These are phyloP conservation scores for Sinohyriopsis cumingii DNA, from an alignment of 2,888 invertebrate genomes.

Conservation along the genomic window DNA sequence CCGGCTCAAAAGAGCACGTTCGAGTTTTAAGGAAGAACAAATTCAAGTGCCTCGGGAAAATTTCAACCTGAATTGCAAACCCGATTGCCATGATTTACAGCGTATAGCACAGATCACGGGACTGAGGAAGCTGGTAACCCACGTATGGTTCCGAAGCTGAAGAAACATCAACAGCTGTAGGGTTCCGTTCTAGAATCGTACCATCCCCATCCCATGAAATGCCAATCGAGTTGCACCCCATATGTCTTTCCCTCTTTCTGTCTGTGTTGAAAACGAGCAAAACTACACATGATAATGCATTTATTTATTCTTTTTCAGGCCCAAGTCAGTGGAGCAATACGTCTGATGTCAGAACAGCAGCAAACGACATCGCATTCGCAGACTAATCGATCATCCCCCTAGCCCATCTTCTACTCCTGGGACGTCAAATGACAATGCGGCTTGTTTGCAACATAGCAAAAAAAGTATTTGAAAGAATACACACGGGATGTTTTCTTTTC, in stretches of 20 bases:
- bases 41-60: slow-evolving; percentile 93
- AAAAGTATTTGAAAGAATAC: no score
- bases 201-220: slow-evolving; percentile 35
- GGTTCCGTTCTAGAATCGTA: slow-evolving; percentile 43
- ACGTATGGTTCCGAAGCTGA: slow-evolving; percentile 92
- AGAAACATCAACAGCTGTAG: slow-evolving; percentile 82
- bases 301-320: slow-evolving; percentile 26
- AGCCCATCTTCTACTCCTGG: no score
- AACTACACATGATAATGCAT: no score
- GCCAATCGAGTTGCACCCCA: slow-evolving; percentile 16
- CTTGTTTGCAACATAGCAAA: no score
- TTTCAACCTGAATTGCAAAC: slow-evolving; percentile 98
- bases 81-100: slow-evolving; percentile 98
- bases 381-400: slow-evolving; percentile 19
- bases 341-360: slow-evolving; percentile 45
- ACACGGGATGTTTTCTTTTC: no score
- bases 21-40: slow-evolving; percentile 98
- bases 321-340: slow-evolving; percentile 43
- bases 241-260: no score
- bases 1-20: slow-evolving; percentile 92
- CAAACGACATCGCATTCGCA: slow-evolving; percentile 43
- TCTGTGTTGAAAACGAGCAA: no score
- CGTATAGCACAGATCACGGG: slow-evolving; percentile 98
- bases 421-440: no score
- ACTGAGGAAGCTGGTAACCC: slow-evolving; percentile 64